Evolutionary conservation across 2,888 invertebrate species (phyloP).

Genomic region (Argynnis bischoffii): DNA sequence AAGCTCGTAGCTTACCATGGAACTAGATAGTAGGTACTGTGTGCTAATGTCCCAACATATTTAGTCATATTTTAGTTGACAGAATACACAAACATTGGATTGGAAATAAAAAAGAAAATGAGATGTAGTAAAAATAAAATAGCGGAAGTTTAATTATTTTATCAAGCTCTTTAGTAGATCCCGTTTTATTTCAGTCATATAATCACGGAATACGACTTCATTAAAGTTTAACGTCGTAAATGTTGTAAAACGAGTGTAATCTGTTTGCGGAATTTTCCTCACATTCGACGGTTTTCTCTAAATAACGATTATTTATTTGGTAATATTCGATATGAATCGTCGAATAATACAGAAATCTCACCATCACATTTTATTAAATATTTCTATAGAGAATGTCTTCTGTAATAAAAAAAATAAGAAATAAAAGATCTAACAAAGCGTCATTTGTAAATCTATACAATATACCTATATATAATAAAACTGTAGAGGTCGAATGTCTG

Average conservation of each 20-base stretch:
- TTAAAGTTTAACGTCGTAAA: conserved; percentile 13
- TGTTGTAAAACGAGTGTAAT: conserved; percentile 16
- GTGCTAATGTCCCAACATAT: not conserved
- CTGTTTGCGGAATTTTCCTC: not conserved
- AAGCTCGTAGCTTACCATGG: too few relatives aligned
- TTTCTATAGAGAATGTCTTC: too few relatives aligned
- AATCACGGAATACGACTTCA: conserved; percentile 17
- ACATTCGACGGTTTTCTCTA: not conserved
- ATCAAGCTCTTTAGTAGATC: not conserved
- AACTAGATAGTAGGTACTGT: too few relatives aligned
- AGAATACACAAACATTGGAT: not conserved
- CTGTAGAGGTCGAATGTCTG: too few relatives aligned
- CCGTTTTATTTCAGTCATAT: conserved; percentile 16
- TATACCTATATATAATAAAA: too few relatives aligned
- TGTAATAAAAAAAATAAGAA: too few relatives aligned
- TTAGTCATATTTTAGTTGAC: not conserved
- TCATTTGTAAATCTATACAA: too few relatives aligned
- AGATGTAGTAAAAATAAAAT: conserved; percentile 2
- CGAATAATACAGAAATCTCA: too few relatives aligned
- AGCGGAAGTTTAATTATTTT: conserved; percentile 15
- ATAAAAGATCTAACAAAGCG: too few relatives aligned
- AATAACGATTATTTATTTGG: not conserved
- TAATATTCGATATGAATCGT: not conserved
- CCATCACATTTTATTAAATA: too few relatives aligned
- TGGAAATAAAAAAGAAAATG: conserved; percentile 7